Evolutionary conservation across 2,888 invertebrate genomes (phyloP), one percentile per base, ranked within the genome.

Genomic region (Pyrrhosoma nymphula): DNA sequence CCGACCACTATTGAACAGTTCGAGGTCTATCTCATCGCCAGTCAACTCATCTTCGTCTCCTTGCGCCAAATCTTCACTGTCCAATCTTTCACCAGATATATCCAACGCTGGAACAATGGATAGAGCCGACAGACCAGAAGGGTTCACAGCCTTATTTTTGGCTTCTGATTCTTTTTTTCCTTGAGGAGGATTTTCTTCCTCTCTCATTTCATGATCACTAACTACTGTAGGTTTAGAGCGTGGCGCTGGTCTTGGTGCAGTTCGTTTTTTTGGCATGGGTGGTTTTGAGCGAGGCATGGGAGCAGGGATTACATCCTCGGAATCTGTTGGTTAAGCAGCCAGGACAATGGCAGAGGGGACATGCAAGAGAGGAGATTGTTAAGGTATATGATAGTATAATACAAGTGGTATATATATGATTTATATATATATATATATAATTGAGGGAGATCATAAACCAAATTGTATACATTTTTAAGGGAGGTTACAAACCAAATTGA

Each of bases 351-450:
- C 93, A 93, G 69, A 75, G 69, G 91, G 75, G 47, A 93, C 93
- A 93, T 93, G 93, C 93, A 93, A 93, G 89, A 93, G 30, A 93
- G 93, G 93, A 93, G 20, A 93, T 35, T 69, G 47, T 69, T 93
- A 75, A 75, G 75, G 93, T 47, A 69, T 91, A 63, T n/a, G 47
- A 47, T 26, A 93, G 93, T 69, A 63, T 47, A 75, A 39, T 63
- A 93, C 93, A 93, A 93, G 47, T 93, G 39, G 88, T 91, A 91
- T 23, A 39, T 63, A 60, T 69, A n/a, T 69, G n/a, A 69, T 60
- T 56, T 56, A 56, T 56, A 56, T 8, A 60, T 16, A 35, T 69
- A 35, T 18, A 35, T 18, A 2, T 16, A 82, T 35, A 82, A 82
- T 82, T 82, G 18, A 35, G 82, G 82, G 82, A 82, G 69, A 26